These are phyloP conservation scores for Ficedula albicollis DNA, from an alignment of 2,797 vertebrate species.

Conservation along the genomic window DNA sequence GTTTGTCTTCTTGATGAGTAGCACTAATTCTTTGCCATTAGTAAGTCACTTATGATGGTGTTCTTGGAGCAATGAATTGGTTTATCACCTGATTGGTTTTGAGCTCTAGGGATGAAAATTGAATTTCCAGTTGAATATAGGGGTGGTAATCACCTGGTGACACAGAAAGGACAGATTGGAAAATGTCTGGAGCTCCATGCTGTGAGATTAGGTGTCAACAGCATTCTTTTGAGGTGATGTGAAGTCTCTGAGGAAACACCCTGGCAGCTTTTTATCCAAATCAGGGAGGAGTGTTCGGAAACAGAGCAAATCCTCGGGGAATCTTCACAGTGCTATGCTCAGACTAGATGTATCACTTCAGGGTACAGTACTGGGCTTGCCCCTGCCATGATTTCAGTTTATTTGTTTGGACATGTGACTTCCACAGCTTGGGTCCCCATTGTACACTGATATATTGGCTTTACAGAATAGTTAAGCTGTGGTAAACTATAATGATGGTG, in stretches of 20 bases:
- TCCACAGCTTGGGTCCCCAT: not conserved
- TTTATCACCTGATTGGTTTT: not conserved
- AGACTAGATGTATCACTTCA: not conserved
- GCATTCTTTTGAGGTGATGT: not conserved
- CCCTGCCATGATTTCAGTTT: not conserved
- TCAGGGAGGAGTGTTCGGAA: not conserved
- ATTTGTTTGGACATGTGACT: not conserved
- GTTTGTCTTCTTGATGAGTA: not conserved
- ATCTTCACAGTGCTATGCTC: not conserved
- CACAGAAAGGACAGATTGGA: not conserved
- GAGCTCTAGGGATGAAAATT: not conserved
- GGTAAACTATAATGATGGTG: not conserved
- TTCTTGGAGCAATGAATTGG: not conserved
- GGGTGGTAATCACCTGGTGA: not conserved
- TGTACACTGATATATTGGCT: rapidly evolving
- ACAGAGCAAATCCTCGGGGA: not conserved
- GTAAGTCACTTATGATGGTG: rapidly evolving
- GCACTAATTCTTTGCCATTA: not conserved
- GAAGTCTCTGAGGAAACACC: not conserved
- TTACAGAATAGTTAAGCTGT: not conserved
- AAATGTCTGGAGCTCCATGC: not conserved
- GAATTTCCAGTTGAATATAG: not conserved
- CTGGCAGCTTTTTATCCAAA: not conserved
- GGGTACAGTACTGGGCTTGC: not conserved
- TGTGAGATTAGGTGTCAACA: not conserved